These are phyloP conservation scores for Blastobasis adustella DNA, from an alignment of 2,888 invertebrate genomes.

Conservation along the genomic window DNA sequence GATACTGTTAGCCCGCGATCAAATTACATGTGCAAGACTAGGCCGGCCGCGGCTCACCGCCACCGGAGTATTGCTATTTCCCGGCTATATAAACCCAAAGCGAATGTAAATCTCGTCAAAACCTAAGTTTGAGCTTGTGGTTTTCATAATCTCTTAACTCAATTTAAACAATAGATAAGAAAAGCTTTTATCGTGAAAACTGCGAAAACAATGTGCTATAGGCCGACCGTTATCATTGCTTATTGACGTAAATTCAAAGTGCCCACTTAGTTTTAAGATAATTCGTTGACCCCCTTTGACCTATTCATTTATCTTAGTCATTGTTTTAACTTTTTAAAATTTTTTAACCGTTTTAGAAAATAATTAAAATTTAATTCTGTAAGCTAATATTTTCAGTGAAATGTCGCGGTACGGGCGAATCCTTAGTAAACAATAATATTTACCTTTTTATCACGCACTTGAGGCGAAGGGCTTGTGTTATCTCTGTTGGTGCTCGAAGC, in stretches of 20 bases:
- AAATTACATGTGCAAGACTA: conserved; percentile 29
- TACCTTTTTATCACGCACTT: conserved; percentile 57
- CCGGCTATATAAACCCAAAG: conserved; percentile 8
- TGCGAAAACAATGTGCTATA: conserved; percentile 20
- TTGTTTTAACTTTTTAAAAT: neutral
- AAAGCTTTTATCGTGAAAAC: conserved; percentile 22
- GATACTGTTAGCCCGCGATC: conserved; percentile 19
- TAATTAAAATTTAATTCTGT: no score
- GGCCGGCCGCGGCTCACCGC: conserved; percentile 22
- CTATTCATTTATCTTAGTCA: conserved; percentile 7
- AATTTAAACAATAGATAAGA: conserved; percentile 22
- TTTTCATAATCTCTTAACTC: neutral
- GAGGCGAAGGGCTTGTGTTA: conserved; percentile 44
- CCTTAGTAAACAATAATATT: conserved; percentile 46
- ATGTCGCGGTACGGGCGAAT: no score
- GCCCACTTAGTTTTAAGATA: conserved; percentile 22
- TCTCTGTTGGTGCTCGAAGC: conserved; percentile 64
- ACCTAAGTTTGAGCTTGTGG: no score
- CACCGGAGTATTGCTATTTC: conserved; percentile 23
- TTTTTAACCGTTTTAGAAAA: no score
- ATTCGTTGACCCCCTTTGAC: conserved; percentile 22
- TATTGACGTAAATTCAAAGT: conserved; percentile 37
- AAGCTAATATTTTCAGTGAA: no score
- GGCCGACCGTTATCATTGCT: conserved; percentile 23
- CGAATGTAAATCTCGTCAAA: neutral